phyloP scores from a whole-genome alignment of 2,797 vertebrate genomes.

The Sebastes iracundus region DNA sequence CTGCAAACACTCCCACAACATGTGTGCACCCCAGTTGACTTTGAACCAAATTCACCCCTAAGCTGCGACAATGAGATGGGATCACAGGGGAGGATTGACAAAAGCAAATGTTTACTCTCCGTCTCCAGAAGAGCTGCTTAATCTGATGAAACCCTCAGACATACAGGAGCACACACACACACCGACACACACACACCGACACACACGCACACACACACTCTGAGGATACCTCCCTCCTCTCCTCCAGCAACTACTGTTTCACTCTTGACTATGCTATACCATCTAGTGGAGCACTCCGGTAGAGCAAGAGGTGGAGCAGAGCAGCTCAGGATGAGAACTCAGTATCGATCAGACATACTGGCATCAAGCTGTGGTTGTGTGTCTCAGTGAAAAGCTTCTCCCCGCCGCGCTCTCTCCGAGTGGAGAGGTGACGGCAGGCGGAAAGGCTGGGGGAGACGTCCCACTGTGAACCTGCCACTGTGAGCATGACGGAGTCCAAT shows the following conservation, averaged over 20 bases:
- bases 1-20: not conserved
- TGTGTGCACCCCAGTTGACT: conserved; percentile 12
- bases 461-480: not conserved
- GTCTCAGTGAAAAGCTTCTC: not conserved
- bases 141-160: conserved; percentile 61
- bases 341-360: conserved; percentile 1
- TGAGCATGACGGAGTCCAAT: not conserved
- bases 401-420: not conserved
- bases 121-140: conserved; percentile 41
- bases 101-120: conserved; percentile 62
- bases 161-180: not conserved
- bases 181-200: not conserved
- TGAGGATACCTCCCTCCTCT: not conserved
- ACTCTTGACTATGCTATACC: conserved; percentile 75
- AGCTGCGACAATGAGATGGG: conserved; percentile 31
- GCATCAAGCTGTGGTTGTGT: conserved; percentile 3
- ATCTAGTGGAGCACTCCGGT: conserved; percentile 81
- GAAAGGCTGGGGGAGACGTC: not conserved
- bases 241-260: conserved; percentile 17
- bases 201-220: not conserved
- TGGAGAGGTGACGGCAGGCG: not conserved
- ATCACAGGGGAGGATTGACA: conserved; percentile 38
- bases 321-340: not conserved
- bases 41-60: conserved; percentile 33
- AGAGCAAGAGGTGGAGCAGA: conserved; percentile 47